A percentile compares a stretch with the other conserved stretches of the same genome.
Conservation (phyloP, 2,888 invertebrate species). For the Eupithecia subfuscata region DNA sequence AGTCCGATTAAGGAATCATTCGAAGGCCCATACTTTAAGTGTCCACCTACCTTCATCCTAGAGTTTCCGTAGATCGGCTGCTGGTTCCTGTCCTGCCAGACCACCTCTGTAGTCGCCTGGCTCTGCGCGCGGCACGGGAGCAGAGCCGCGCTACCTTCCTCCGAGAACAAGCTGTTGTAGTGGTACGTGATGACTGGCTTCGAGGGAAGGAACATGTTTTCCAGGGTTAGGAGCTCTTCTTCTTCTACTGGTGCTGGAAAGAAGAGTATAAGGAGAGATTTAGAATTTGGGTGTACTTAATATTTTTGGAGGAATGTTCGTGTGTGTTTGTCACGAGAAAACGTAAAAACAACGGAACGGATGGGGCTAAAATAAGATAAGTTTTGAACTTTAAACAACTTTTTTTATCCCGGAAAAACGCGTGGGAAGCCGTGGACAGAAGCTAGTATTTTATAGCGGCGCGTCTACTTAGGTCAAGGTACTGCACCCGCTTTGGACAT, state of each 20-base stretch:
- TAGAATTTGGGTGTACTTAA: background rate
- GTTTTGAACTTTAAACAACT: too few species aligned
- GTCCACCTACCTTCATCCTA: conserved; percentile 72
- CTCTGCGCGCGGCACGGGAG: conserved; percentile 89
- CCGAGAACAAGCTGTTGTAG: conserved; percentile 81
- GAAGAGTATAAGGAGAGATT: background rate
- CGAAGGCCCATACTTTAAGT: background rate
- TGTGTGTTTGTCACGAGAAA: too few species aligned
- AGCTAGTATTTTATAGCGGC: too few species aligned
- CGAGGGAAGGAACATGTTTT: conserved; percentile 71
- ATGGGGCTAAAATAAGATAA: too few species aligned
- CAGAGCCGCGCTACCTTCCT: conserved; percentile 84
- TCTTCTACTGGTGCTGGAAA: conserved; percentile 32
- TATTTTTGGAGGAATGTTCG: too few species aligned
- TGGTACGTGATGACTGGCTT: conserved; percentile 82
- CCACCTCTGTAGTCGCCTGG: conserved; percentile 84
- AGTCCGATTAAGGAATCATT: background rate
- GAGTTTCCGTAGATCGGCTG: conserved; percentile 78
- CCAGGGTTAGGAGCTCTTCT: conserved; percentile 62
- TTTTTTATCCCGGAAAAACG: too few species aligned
- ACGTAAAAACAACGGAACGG: too few species aligned
- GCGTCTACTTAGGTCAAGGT: background rate
- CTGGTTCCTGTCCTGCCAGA: conserved; percentile 86
- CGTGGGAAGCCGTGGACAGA: too few species aligned
- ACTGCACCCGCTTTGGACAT: too few species aligned